Conservation (phyloP, 2,888 invertebrate genomes). For the Drosophila imparisetae region DNA sequence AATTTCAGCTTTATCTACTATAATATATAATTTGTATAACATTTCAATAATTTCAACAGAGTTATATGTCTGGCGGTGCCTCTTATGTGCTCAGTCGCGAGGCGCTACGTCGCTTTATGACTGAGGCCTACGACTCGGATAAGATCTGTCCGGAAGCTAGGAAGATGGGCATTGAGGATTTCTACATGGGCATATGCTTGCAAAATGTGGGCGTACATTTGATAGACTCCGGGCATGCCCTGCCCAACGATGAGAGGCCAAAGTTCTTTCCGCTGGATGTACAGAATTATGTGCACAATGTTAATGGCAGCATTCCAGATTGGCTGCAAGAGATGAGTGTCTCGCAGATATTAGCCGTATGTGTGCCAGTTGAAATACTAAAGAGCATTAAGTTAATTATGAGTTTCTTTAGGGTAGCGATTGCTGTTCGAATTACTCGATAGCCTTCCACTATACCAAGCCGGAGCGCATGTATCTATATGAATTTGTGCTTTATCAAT, state of each 20-base stretch:
- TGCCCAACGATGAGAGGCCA: constrained; percentile 52
- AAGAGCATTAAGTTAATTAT: background rate
- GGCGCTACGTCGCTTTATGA: constrained; percentile 91
- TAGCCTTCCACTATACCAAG: constrained; percentile 97
- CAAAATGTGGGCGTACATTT: constrained; percentile 93
- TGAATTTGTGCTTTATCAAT: constrained; percentile 96
- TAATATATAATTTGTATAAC: background rate
- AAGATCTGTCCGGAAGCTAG: constrained; percentile 85
- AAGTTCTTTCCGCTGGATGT: constrained; percentile 72
- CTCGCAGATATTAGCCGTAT: constrained; percentile 87
- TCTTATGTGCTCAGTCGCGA: constrained; percentile 96
- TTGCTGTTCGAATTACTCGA: constrained; percentile 96
- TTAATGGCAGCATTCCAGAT: constrained; percentile 58
- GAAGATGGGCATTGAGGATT: constrained; percentile 84
- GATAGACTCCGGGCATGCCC: constrained; percentile 89
- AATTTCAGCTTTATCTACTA: too few species aligned
- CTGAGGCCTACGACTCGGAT: constrained; percentile 88
- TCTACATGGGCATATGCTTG: constrained; percentile 88
- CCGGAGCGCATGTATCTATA: constrained; percentile 97
- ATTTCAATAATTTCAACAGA: constrained; percentile 83
- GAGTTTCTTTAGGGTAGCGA: constrained; percentile 88
- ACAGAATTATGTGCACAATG: constrained; percentile 43
- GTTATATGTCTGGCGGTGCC: constrained; percentile 96
- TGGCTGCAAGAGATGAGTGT: constrained; percentile 71
- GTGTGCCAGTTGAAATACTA: background rate